These are phyloP conservation scores for Tenthredo notha DNA, from an alignment of 2,888 invertebrate species.

Conservation along the genomic window DNA sequence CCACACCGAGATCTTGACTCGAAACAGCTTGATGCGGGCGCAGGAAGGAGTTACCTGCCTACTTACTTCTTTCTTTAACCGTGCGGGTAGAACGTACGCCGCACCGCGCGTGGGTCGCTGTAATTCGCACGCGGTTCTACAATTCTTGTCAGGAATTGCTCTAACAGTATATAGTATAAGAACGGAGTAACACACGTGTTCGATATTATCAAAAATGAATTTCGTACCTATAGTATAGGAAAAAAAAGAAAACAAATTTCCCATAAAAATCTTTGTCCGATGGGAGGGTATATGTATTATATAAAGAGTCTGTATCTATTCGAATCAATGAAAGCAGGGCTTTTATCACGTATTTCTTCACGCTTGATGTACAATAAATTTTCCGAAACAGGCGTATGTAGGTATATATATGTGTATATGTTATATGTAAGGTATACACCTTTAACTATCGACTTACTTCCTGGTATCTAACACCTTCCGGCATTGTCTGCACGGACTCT, in stretches of 20 bases:
- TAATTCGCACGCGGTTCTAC: constrained; percentile 23
- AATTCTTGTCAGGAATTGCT: not conserved
- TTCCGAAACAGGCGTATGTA: not conserved
- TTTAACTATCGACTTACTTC: not conserved
- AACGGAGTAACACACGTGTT: not conserved
- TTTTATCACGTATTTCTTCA: not conserved
- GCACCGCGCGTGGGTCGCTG: constrained; percentile 8
- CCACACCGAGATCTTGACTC: constrained; percentile 12
- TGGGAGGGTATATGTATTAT: not conserved
- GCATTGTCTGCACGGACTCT: constrained; percentile 4
- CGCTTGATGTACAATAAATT: not conserved
- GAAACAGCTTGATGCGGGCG: constrained; percentile 44
- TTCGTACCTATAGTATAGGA: no score
- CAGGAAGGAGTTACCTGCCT: constrained; percentile 28
- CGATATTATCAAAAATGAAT: not conserved
- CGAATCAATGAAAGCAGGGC: not conserved
- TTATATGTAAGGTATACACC: not conserved
- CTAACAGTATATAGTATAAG: not conserved
- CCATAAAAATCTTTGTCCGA: no score
- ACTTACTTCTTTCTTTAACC: not conserved
- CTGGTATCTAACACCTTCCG: constrained; percentile 38
- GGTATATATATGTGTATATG: not conserved
- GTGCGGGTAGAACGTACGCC: no score
- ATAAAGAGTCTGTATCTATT: no score
- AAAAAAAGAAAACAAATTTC: not conserved